Evolutionary conservation across 2,113 vertebrate genomes (phyloP).

Genomic region (Guaruba guarouba): DNA sequence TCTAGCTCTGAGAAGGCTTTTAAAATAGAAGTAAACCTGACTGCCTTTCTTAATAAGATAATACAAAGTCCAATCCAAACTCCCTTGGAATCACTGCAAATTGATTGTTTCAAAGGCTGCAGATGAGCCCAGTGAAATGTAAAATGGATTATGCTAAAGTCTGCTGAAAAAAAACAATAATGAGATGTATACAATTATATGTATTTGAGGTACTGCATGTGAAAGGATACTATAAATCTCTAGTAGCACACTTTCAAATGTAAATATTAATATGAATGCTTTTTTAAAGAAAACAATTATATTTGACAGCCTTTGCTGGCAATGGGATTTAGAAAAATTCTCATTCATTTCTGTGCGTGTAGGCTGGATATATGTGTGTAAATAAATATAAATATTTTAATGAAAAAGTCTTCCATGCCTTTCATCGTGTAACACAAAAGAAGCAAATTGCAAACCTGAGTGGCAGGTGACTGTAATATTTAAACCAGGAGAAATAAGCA

Average conservation of each 20-base stretch:
- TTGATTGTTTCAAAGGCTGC: not conserved
- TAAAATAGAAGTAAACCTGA: not conserved
- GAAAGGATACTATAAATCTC: not conserved
- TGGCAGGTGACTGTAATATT: not conserved
- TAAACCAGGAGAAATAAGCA: not conserved
- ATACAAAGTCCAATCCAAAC: not conserved
- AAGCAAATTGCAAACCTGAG: not conserved
- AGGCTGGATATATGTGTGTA: not conserved
- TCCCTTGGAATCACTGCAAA: not conserved
- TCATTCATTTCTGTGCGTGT: not conserved
- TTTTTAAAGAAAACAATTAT: not conserved
- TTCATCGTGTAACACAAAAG: not conserved
- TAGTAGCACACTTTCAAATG: not conserved
- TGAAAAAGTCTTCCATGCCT: not conserved
- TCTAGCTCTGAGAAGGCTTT: not conserved
- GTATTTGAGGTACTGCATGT: not conserved
- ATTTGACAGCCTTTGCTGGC: not conserved
- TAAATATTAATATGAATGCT: not conserved
- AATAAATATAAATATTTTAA: constrained; percentile 7
- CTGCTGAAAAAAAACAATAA: not conserved
- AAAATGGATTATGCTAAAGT: not conserved
- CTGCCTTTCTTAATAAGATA: not conserved
- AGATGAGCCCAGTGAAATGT: not conserved
- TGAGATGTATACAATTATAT: not conserved
- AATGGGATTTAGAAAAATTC: not conserved